Conservation (phyloP, 2,113 vertebrate species). For the Urocynchramus pylzowi region DNA sequence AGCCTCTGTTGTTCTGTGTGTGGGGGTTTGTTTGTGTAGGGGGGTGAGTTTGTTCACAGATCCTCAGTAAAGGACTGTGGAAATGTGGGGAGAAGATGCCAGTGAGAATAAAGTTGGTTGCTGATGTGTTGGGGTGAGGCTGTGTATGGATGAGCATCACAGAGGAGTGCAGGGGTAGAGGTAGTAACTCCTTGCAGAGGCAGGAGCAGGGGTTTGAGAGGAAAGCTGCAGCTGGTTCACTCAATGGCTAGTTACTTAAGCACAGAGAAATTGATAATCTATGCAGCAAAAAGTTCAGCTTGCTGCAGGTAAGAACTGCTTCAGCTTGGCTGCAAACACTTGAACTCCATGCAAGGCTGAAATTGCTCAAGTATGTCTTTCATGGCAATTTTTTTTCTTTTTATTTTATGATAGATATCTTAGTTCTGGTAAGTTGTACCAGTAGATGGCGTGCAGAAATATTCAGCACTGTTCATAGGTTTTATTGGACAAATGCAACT, state of each 20-base stretch:
- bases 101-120: not conserved
- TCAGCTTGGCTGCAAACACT: not conserved
- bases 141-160: not conserved
- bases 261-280: not conserved
- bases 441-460: slow-evolving; percentile 55
- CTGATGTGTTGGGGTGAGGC: not conserved
- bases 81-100: not conserved
- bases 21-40: not conserved
- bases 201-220: not conserved
- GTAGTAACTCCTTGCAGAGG: not conserved
- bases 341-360: not conserved
- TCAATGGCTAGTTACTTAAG: not conserved
- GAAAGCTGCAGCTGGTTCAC: not conserved
- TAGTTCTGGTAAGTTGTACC: not conserved
- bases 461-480: not conserved
- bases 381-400: not conserved
- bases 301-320: not conserved
- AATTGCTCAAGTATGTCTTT: not conserved
- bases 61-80: not conserved
- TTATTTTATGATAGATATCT: not conserved
- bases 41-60: not conserved
- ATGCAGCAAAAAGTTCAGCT: not conserved
- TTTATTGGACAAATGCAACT: not conserved
- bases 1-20: not conserved
- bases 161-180: not conserved